Evolutionary conservation across 2,113 vertebrate genomes (phyloP), one percentile per base, ranked within the genome.

Genomic region (Aepyceros melampus): DNA sequence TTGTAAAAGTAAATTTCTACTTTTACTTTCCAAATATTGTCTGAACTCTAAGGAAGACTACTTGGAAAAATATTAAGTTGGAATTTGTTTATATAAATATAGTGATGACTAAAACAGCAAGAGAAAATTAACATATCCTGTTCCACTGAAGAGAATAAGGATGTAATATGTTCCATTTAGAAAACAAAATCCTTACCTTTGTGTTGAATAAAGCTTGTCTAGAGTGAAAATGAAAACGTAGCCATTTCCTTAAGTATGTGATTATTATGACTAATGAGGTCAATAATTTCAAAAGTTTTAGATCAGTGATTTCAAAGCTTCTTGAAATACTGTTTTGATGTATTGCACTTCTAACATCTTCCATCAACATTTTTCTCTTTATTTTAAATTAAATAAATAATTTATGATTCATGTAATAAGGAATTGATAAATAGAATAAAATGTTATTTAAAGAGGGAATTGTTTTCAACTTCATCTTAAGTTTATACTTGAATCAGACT

Each of bases 371-470:
- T 88, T 45, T 78, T 78, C 51, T 21, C 4, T 51, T 76, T 58
- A 82, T 53, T 67, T 74, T 71, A 97, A 94, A 87, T 94, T 86
- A 93, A 91, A 43, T 29, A 87, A 76, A 74, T 90, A 45, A 83
- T 90, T 40, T 58, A 5, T 87, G 29, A 84, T 90, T 84, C 3
- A 84, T 47, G 17, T 76, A 85, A 33, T 60, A 81, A 43, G 17
- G n/a, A 78, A 79, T 6, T 51, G 47, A 84, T n/a, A 64, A 95
- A 6, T 33, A 87, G 21, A 60, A 55, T 91, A 82, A 74, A 11
- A 36, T 79, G 40, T 49, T 81, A 51, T 29, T 49, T 56, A 64
- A 91, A 27, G 15, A 84, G 49, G 33, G 23, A 67, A 6, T 51
- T 67, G 31, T 60, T 87, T 94, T 55, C 16, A 47, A 62, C 78